phyloP scores from a whole-genome alignment of 2,113 vertebrate genomes.

The Fukomys damarensis region DNA sequence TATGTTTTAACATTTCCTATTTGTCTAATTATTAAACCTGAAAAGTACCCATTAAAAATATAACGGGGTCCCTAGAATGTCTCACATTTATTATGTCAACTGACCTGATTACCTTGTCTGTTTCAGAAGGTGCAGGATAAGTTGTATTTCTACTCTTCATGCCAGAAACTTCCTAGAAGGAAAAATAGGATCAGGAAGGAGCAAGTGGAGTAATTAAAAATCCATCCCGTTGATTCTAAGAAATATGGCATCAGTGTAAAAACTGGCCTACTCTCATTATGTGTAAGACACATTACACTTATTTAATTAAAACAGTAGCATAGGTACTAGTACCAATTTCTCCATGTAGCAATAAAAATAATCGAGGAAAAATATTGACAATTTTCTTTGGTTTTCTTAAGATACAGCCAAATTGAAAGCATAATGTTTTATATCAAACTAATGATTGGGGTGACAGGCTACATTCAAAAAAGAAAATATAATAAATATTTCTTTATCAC shows the following conservation, averaged over 20 bases:
- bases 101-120: not conserved
- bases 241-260: not conserved
- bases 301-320: not conserved
- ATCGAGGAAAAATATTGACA: not conserved
- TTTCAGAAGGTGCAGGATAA: not conserved
- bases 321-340: not conserved
- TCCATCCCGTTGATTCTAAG: not conserved
- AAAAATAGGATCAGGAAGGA: not conserved
- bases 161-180: not conserved
- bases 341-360: not conserved
- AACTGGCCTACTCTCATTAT: not conserved
- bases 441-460: not conserved
- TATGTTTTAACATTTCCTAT: not conserved
- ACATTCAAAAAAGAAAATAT: not conserved
- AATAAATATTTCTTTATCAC: not conserved
- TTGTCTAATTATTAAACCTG: not conserved
- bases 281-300: not conserved
- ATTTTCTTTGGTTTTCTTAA: not conserved
- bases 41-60: not conserved
- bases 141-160: not conserved
- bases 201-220: not conserved
- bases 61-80: not conserved
- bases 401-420: not conserved
- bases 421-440: not conserved
- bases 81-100: not conserved